Base-by-base conservation (phyloP, 2,888 invertebrate genomes). In the Megalurothrips usitatus region DNA sequence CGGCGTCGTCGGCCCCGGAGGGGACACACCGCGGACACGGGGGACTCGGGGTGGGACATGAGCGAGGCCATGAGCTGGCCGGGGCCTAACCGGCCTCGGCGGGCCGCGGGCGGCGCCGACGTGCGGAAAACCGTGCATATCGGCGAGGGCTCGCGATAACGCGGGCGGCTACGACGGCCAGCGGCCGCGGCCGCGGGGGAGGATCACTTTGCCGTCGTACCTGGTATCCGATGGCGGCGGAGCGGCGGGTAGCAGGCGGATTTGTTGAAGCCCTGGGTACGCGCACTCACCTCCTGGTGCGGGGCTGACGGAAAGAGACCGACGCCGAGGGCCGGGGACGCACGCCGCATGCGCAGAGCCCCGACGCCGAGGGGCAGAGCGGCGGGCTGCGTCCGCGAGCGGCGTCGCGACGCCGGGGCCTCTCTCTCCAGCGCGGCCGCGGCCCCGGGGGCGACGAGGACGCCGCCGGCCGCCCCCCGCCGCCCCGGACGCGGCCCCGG, bases 301-400 rank as follows among this genome's bases (percentile, higher is more conserved):
- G 26, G 23, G 68, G 23, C 68, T 75, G 68, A 26, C 68, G 23
- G 68, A 75, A 75, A 75, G 68, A 75, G 68, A 75, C 68, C 68
- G 68, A 75, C 68, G 68, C 68, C 68, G 12, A 26, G 68, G 68
- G 68, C 68, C 68, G 23, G 23, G 68, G 68, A 19, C 68, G 26
- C 11, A 26, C 68, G 68, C 23, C 68, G 68, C 68, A 75, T 75
- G 68, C 68, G 68, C 68, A 75, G 19, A 58, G 58, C 58, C n/a
- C n/a, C n/a, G n/a, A n/a, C n/a, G n/a, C n/a, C n/a, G n/a, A n/a
- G 6, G 58, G 14, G 58, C 58, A 58, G 12, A 75, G 68, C 68
- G 68, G 11, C 68, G 23, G 68, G 68, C 68, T 75, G 68, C 68
- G 68, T 75, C 12, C 68, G 68, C 23, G 23, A 0, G 26, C 23